Evolutionary conservation across 2,113 vertebrate species (phyloP), one percentile per base, ranked within the genome.

Genomic region (Argyrosomus japonicus): DNA sequence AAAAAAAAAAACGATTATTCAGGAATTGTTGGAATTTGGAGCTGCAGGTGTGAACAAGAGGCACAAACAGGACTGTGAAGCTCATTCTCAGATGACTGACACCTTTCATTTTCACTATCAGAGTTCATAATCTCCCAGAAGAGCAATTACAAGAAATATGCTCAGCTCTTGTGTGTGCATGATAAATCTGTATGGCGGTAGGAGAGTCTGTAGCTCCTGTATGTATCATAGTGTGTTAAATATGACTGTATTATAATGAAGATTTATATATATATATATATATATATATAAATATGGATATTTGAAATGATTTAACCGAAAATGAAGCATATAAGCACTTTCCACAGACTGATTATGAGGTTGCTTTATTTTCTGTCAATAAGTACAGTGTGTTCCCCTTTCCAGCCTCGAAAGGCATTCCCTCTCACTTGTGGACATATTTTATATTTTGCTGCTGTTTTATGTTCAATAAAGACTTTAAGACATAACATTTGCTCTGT

Each of bases 381-480:
- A 75, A 61, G 36, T 63, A 58, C 58, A 65, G 29, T 63, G 43
- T 18, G 14, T 15, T 12, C 21, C 17, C 21, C 11, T n/a, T 21
- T 64, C 32, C 18, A 62, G 60, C 18, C 36, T 51, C 18, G 21
- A 2, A 5, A 48, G 70, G 18, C 23, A 25, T 25, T 45, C 14
- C 18, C 3, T 27, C n/a, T 3, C 19, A 43, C n/a, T 5, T 72
- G 19, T 83, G 17, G 29, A 40, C n/a, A 21, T 15, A 45, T 75
- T 21, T 63, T 19, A 57, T 60, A 40, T 63, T 79, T 79, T 75
- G n/a, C 60, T 81, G 36, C 54, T 82, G 78, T 23, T 80, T 50
- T 51, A 14, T 68, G 29, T 73, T 83, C 25, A 79, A 84, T 87
- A 87, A 88, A 89, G 56, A 69, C 2, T 13, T 63, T 23, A 64